Evolutionary conservation across 2,888 invertebrate species (phyloP).

Genomic region (Enchytraeus crypticus): DNA sequence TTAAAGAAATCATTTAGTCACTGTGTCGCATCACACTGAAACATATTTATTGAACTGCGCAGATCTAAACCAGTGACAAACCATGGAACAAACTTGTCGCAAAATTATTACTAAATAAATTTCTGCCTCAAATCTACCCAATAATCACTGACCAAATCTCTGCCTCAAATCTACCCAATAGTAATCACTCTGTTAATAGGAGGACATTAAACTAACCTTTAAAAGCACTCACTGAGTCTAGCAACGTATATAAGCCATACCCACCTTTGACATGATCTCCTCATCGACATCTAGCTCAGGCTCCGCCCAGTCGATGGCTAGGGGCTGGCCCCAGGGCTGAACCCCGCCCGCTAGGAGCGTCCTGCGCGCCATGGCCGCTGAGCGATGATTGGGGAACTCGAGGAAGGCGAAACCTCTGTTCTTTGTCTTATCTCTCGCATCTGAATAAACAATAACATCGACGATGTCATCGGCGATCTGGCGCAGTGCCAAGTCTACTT

Average conservation of each 20-base stretch:
- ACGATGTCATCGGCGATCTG: slow-evolving; percentile 62
- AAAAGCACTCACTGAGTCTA: not conserved
- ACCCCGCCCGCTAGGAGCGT: slow-evolving; percentile 55
- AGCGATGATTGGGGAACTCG: slow-evolving; percentile 65
- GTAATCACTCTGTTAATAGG: too few relatives aligned
- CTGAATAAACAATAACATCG: slow-evolving; percentile 57
- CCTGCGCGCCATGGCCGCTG: slow-evolving; percentile 53
- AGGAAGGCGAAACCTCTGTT: slow-evolving; percentile 77
- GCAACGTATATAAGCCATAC: not conserved
- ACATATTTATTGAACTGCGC: too few relatives aligned
- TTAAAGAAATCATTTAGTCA: too few relatives aligned
- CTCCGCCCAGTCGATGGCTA: slow-evolving; percentile 79
- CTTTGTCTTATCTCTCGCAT: slow-evolving; percentile 55
- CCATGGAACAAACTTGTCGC: too few relatives aligned
- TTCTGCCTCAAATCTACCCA: too few relatives aligned
- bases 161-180: too few relatives aligned
- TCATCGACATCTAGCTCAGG: slow-evolving; percentile 69
- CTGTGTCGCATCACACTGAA: too few relatives aligned
- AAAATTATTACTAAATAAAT: too few relatives aligned
- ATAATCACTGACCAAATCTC: too few relatives aligned
- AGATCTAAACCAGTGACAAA: too few relatives aligned
- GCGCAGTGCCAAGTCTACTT: slow-evolving; percentile 56
- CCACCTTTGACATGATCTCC: slow-evolving; percentile 58
- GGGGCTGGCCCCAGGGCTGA: slow-evolving; percentile 59
- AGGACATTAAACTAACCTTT: not conserved